Percentiles rank a stretch among this genome's conserved stretches.
phyloP scores from a whole-genome alignment of 2,797 vertebrate genomes.

The Philypnodon macrostomus region DNA sequence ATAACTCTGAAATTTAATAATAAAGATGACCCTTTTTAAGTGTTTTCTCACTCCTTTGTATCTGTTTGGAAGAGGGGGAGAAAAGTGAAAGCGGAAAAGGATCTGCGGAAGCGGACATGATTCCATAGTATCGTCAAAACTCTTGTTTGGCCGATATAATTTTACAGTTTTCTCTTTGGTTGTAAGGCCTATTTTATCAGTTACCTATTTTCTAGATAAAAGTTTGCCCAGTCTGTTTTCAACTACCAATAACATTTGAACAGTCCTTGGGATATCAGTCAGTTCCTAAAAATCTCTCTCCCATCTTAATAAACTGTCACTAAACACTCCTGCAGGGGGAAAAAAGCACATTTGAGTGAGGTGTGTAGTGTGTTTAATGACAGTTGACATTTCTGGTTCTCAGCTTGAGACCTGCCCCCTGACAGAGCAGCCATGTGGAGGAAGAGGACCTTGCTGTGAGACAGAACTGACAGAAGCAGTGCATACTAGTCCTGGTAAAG shows the following conservation, averaged over 20 bases:
- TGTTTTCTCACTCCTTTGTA: conserved; percentile 4
- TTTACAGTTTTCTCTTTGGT: too few relatives aligned
- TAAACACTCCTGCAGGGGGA: conserved; percentile 14
- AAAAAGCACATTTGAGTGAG: conserved; percentile 34
- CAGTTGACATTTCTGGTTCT: conserved; percentile 76
- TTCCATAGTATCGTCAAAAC: too few relatives aligned
- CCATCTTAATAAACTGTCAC: conserved; percentile 1
- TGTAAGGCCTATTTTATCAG: too few relatives aligned
- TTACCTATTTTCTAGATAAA: too few relatives aligned
- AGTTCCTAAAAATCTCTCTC: background rate
- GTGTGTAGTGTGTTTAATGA: conserved; percentile 63
- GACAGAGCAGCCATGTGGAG: conserved; percentile 55
- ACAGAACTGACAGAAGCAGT: conserved; percentile 56
- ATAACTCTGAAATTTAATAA: too few relatives aligned
- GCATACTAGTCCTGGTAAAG: conserved; percentile 23
- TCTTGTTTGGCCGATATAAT: too few relatives aligned
- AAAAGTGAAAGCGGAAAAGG: too few relatives aligned
- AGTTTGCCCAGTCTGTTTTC: too few relatives aligned
- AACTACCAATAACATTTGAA: too few relatives aligned
- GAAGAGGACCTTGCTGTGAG: conserved; percentile 57
- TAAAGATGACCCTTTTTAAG: conserved; percentile 4
- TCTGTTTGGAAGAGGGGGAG: too few relatives aligned
- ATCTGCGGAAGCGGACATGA: too few relatives aligned
- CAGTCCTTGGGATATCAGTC: background rate
- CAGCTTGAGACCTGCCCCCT: conserved; percentile 66